Evolutionary conservation across 1,140 invertebrate genomes (phyloP), one percentile per base, ranked within the genome.

Genomic region (Orius laevigatus): DNA sequence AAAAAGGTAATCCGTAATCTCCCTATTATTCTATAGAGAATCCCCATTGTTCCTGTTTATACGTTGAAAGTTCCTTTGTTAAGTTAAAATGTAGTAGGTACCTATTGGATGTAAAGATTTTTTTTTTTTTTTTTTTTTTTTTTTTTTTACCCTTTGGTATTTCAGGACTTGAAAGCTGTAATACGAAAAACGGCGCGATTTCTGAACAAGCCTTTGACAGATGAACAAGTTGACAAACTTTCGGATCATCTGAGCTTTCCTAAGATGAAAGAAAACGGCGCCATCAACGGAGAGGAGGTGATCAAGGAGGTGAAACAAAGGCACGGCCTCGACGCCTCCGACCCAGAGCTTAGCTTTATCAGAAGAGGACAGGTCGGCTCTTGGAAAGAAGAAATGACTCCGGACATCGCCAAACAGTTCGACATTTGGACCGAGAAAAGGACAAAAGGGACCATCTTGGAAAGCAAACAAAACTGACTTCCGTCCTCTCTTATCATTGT

Each of bases 261-360:
- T 25, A 78, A 62, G 34, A 79, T 86, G 69, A 73, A 74, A 54
- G 56, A 70, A 3, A 86, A 85, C 59, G 70, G 72, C n/a, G 68
- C 74, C 48, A 79, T 84, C 0, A 86, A 85, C 60, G 53, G 55
- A 20, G 55, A 57, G 42, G 53, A 56, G 12, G 43, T 57, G 15
- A 51, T 56, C 11, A 59, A 65, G 0, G 62, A 67, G 41, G 57
- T 67, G 14, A 66, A 67, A 39, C 65, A 63, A 40, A 65, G 65
- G 42, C 62, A 60, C 44, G 63, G 67, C 12, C 36, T 68, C 14
- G 63, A 59, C 10, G 49, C 60, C 3, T 56, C 53, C 1, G 64
- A 74, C 9, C 53, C 56, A 20, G 68, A 72, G 15, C 39, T 57
- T 44, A 60, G 64, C 15, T 79, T 79, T 58, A 74, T 78, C 53